phyloP scores from a whole-genome alignment of 1,140 invertebrate genomes.

The Plectrocnemia conspersa region DNA sequence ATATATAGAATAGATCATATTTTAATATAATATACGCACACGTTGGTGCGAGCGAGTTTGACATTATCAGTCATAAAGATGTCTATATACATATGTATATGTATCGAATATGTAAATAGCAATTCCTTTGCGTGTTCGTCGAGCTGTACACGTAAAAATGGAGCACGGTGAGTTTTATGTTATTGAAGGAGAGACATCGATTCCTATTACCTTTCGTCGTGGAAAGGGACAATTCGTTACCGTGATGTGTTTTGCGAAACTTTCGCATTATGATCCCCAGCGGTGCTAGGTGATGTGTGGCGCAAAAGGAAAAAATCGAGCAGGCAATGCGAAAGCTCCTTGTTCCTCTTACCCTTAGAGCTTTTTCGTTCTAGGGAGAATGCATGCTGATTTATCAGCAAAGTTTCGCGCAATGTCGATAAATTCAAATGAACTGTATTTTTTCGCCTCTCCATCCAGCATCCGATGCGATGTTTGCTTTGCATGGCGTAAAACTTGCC shows the following conservation, averaged over 20 bases:
- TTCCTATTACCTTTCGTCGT: slow-evolving; percentile 26
- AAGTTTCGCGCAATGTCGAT: slow-evolving; percentile 31
- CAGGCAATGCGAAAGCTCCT: slow-evolving; percentile 1
- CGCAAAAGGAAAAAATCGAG: slow-evolving; percentile 12
- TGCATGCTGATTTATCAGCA: slow-evolving; percentile 32
- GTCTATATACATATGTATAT: no score
- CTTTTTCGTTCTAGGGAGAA: background rate
- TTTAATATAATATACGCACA: no score
- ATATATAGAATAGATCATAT: no score
- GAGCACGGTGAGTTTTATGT: slow-evolving; percentile 29
- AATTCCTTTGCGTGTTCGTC: background rate
- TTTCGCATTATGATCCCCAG: slow-evolving; percentile 33
- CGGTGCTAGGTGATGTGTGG: slow-evolving; percentile 13
- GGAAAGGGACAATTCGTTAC: slow-evolving; percentile 28
- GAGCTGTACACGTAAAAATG: slow-evolving; percentile 21
- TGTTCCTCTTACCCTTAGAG: slow-evolving; percentile 1
- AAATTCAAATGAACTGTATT: slow-evolving; percentile 30
- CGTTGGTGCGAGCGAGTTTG: no score
- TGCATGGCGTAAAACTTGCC: slow-evolving; percentile 6
- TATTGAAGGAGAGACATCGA: slow-evolving; percentile 31
- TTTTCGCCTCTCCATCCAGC: slow-evolving; percentile 3
- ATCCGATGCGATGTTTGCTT: slow-evolving; percentile 14
- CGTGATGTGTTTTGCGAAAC: slow-evolving; percentile 29
- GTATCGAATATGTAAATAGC: no score
- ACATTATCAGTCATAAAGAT: no score